Conservation (phyloP, 2,113 vertebrate genomes). For the Microtus pennsylvanicus region DNA sequence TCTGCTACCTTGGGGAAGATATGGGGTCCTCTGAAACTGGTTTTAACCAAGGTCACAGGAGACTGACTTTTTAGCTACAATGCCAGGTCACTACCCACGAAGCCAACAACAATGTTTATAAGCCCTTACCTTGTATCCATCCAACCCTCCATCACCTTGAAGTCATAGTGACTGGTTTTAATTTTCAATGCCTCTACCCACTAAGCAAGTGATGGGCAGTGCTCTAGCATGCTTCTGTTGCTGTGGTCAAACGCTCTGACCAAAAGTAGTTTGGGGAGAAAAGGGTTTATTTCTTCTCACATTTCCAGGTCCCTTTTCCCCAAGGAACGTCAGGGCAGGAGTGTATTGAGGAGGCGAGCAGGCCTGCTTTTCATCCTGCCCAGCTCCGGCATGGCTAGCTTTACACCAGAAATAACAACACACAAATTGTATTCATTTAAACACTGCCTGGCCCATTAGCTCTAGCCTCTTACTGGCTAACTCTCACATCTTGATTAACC, state of each 20-base stretch:
- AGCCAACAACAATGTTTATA: background rate
- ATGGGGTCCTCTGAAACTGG: constrained; percentile 9
- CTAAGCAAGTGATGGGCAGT: background rate
- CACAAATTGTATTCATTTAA: no score
- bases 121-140: background rate
- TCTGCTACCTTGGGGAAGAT: background rate
- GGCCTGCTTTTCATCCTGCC: no score
- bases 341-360: no score
- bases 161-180: background rate
- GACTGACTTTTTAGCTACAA: background rate
- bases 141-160: background rate
- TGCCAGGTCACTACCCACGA: background rate
- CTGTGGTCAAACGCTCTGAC: background rate
- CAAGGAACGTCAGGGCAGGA: background rate
- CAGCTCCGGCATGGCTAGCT: no score
- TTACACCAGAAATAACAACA: no score
- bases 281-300: background rate
- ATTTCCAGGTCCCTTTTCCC: background rate
- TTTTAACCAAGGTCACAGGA: background rate
- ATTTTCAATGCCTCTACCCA: background rate
- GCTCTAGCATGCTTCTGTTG: background rate
- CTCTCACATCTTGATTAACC: no score
- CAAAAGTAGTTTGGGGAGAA: background rate
- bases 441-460: no score
- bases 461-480: no score